These are phyloP conservation scores for Eremophila alpestris DNA, from an alignment of 2,797 vertebrate species.

Conservation along the genomic window DNA sequence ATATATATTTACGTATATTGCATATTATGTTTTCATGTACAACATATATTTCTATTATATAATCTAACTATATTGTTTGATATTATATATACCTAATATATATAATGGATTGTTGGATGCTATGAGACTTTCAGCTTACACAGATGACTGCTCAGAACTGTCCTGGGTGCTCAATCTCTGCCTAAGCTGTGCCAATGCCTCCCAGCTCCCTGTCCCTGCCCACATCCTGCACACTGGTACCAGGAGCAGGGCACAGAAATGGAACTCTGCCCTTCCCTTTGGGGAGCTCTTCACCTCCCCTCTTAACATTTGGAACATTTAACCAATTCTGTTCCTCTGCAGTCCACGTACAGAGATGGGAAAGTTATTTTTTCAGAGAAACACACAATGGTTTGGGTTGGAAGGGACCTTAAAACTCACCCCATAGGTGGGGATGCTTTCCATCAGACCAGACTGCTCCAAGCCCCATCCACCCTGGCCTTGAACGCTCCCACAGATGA, in stretches of 20 bases:
- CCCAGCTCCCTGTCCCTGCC: background rate
- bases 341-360: fast-evolving
- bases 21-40: background rate
- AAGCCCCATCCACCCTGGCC: background rate
- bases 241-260: background rate
- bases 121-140: background rate
- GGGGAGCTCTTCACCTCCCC: background rate
- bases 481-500: background rate
- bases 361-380: background rate
- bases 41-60: too few species aligned
- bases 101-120: too few species aligned
- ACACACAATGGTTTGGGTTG: background rate
- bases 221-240: background rate
- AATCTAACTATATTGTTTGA: background rate
- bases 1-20: background rate
- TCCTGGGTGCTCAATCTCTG: background rate
- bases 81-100: too few species aligned
- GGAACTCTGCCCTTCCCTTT: background rate
- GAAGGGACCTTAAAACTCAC: background rate
- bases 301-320: background rate
- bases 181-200: background rate
- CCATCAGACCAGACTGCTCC: background rate
- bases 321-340: background rate
- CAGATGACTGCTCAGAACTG: background rate
- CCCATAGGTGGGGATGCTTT: background rate